These are phyloP conservation scores for Thyatira batis DNA, from an alignment of 2,888 invertebrate genomes.

Conservation along the genomic window DNA sequence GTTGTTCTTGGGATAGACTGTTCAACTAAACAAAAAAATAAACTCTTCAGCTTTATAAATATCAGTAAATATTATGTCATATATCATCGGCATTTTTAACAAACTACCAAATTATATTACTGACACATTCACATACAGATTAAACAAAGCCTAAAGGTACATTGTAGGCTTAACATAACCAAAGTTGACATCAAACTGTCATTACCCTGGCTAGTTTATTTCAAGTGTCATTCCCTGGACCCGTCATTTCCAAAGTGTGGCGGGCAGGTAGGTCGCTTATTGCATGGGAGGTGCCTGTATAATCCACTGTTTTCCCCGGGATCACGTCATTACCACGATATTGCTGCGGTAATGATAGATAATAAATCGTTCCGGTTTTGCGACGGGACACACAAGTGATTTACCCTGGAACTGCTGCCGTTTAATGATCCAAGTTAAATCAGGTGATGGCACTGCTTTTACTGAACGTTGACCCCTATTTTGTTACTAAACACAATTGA, in stretches of 20 bases:
- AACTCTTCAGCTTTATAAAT: too few relatives aligned
- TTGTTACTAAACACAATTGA: too few relatives aligned
- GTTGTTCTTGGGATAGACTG: too few relatives aligned
- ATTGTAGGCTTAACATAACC: not conserved
- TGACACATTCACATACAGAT: too few relatives aligned
- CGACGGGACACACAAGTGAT: conserved; percentile 34
- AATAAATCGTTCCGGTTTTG: conserved; percentile 52
- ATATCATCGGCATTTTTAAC: too few relatives aligned
- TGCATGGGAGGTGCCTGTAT: conserved; percentile 41
- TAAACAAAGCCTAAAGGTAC: too few relatives aligned
- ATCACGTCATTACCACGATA: conserved; percentile 64
- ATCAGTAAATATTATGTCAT: too few relatives aligned
- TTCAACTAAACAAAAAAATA: too few relatives aligned
- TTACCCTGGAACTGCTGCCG: conserved; percentile 26
- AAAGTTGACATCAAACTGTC: not conserved
- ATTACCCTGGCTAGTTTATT: not conserved
- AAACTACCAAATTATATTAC: too few relatives aligned
- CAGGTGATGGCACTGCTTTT: conserved; percentile 3
- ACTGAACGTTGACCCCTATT: conserved; percentile 4
- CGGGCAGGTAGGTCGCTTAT: conserved; percentile 24
- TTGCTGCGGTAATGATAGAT: conserved; percentile 61
- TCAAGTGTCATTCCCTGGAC: not conserved
- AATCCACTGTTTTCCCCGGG: conserved; percentile 44
- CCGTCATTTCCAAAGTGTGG: conserved; percentile 16
- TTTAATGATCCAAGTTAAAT: conserved; percentile 3